phyloP scores from a whole-genome alignment of 2,797 vertebrate species.

The Acropternis orthonyx region DNA sequence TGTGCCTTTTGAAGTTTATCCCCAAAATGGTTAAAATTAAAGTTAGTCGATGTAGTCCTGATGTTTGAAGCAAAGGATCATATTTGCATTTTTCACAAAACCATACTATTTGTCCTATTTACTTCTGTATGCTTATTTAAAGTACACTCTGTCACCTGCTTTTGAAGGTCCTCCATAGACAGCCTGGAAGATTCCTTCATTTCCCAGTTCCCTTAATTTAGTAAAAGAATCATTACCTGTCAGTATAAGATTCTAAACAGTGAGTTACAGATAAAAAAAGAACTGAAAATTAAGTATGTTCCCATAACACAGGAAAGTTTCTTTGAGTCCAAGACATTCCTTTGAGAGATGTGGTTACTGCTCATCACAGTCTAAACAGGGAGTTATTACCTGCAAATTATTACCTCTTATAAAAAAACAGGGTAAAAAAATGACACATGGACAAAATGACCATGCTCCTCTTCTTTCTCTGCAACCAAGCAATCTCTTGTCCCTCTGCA shows the following conservation, averaged over 20 bases:
- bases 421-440: accelerated
- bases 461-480: background rate
- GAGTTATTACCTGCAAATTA: background rate
- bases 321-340: background rate
- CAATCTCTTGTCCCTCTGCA: background rate
- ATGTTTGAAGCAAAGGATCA: background rate
- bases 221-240: background rate
- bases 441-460: background rate
- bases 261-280: background rate
- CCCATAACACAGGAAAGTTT: background rate
- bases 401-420: accelerated
- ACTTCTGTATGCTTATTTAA: background rate
- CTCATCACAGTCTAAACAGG: background rate
- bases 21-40: background rate
- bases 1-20: background rate
- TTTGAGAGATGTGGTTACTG: background rate
- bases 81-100: background rate
- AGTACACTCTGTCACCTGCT: background rate
- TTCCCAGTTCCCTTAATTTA: background rate
- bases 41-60: background rate
- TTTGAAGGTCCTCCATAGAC: background rate
- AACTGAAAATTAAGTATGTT: background rate
- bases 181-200: background rate
- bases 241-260: background rate
- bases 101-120: background rate